Base-by-base conservation (phyloP, 2,113 vertebrate species). In the Anhinga anhinga region DNA sequence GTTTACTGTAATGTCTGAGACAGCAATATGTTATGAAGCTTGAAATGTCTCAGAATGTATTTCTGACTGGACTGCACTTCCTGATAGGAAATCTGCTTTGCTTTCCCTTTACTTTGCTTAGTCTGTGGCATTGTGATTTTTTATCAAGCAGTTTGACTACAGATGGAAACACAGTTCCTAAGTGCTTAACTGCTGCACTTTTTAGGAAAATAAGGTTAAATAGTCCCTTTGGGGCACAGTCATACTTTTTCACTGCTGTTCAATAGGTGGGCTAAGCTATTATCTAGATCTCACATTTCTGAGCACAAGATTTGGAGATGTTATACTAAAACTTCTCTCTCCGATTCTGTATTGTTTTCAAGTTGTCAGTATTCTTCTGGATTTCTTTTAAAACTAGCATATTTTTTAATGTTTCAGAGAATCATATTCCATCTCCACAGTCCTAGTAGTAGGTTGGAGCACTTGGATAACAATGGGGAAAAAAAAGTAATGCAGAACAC, bases 21-120 rank as follows among this genome's bases (percentile, higher is more conserved):
- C 95, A 97, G 97, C 95, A 94, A 94, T 97, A 98, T 78, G 76
- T 96, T 96, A 94, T 81, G 97, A 97, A 97, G 95, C 96, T 95
- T 98, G 95, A 97, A 97, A 95, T 86, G 82, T 93, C 88, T 95
- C 78, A 88, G 84, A 96, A 93, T 63, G 40, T 69, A 80, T 92
- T 97, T 97, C 67, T 94, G 90, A 92, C 89, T 78, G 94, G 86
- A 95, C 78, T 96, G 91, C 29, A 45, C 52, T 91, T 92, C 76
- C 81, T 87, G 93, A 95, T 74, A 82, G 76, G 71, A 96, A 97
- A 97, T 97, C 86, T 95, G 71, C 83, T 95, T 97, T 86, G 61
- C 94, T 58, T 88, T 88, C n/a, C 32, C 30, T 95, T 96, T 92
- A 27, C 29, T 84, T 47, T 70, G 42, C 62, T 90, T 86, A 82